These are phyloP conservation scores for Danaus chrysippus DNA, from an alignment of 2,888 invertebrate species.

Conservation along the genomic window DNA sequence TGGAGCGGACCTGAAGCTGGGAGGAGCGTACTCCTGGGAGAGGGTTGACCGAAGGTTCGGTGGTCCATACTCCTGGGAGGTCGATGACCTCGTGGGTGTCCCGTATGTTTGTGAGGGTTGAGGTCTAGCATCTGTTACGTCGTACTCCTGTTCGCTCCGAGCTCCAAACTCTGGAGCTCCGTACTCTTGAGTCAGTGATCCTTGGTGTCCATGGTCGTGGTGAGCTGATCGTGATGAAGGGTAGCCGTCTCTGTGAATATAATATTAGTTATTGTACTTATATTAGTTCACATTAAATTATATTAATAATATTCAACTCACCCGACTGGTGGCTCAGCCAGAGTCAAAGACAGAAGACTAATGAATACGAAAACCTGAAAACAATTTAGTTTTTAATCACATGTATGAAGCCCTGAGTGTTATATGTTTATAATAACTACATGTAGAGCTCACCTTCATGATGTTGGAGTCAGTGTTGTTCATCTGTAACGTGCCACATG, in stretches of 20 bases:
- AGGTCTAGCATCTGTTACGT: slow-evolving; percentile 11
- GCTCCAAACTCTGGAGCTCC: slow-evolving; percentile 36
- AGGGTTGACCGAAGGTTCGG: slow-evolving; percentile 29
- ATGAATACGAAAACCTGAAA: slow-evolving; percentile 56
- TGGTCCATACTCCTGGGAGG: slow-evolving; percentile 36
- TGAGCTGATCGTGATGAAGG: slow-evolving; percentile 45
- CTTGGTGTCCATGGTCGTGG: slow-evolving; percentile 32
- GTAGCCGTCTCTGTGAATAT: slow-evolving; percentile 54
- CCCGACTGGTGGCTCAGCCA: slow-evolving; percentile 65
- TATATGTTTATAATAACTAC: not conserved
- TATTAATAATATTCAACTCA: slow-evolving; percentile 39
- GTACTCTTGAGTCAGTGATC: slow-evolving; percentile 43
- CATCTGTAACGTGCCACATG: not conserved
- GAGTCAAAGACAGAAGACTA: slow-evolving; percentile 43
- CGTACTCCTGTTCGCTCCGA: slow-evolving; percentile 21
- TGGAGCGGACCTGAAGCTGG: slow-evolving; percentile 38
- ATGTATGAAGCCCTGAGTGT: not conserved
- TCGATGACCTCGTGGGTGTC: slow-evolving; percentile 22
- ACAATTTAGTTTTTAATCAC: not conserved
- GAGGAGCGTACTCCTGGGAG: slow-evolving; percentile 40
- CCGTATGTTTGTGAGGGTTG: slow-evolving; percentile 21
- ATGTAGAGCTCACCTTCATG: not conserved
- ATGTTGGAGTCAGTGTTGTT: not conserved
- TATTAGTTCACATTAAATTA: not conserved
- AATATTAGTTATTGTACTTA: slow-evolving; percentile 8